Evolutionary conservation across 1,140 invertebrate genomes (phyloP).

Genomic region (Proales similis): DNA sequence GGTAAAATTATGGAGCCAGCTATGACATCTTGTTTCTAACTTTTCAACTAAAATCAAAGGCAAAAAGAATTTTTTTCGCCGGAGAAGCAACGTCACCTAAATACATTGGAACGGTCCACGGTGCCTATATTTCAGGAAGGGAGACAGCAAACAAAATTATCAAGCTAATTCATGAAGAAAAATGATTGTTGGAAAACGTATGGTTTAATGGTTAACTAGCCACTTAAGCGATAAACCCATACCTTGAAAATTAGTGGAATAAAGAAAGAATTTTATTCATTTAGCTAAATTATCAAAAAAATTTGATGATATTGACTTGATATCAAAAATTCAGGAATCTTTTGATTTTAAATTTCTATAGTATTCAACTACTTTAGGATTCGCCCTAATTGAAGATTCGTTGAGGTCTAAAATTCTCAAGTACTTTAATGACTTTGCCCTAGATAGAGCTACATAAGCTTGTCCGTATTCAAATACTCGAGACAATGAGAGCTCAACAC

Average conservation of each 20-base stretch:
- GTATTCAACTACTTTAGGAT: slow-evolving; percentile 74
- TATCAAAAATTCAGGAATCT: slow-evolving; percentile 8
- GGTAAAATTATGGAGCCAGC: no score
- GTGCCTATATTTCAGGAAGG: slow-evolving; percentile 76
- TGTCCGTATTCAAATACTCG: slow-evolving; percentile 80
- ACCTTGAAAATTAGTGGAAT: no score
- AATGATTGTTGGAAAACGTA: not conserved
- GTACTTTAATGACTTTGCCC: slow-evolving; percentile 75
- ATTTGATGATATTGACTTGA: not conserved
- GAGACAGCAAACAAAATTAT: slow-evolving; percentile 57
- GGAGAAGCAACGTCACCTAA: slow-evolving; percentile 86
- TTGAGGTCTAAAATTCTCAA: slow-evolving; percentile 80
- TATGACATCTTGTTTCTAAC: no score
- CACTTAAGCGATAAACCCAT: no score
- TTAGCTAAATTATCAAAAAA: no score
- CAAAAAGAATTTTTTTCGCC: slow-evolving; percentile 76
- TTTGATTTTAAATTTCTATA: slow-evolving; percentile 56
- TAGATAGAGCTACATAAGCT: slow-evolving; percentile 85
- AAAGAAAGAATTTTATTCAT: no score
- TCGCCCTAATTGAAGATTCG: slow-evolving; percentile 74
- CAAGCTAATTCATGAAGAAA: not conserved
- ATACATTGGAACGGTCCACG: slow-evolving; percentile 88
- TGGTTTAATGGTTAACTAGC: not conserved
- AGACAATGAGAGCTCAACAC: slow-evolving; percentile 82
- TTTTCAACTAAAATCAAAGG: no score